A percentile compares a stretch with the other conserved stretches of the same genome.
Evolutionary conservation across 2,888 invertebrate genomes (phyloP).

Genomic region (Pteria penguin): DNA sequence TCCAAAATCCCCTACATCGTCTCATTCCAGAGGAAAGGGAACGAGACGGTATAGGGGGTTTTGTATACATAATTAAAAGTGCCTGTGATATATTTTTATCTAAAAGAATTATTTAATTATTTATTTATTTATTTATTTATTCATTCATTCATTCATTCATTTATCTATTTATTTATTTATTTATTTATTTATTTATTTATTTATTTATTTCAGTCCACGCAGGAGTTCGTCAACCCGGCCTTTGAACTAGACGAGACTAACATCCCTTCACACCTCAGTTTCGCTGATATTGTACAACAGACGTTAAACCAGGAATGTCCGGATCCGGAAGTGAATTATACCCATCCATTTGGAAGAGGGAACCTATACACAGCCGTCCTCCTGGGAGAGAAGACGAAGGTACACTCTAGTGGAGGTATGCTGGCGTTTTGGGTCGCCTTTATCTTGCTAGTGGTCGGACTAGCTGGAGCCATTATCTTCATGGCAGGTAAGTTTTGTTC

Average conservation of each 20-base stretch:
- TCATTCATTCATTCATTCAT: too few species aligned
- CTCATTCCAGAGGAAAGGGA: too few species aligned
- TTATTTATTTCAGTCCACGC: neutral
- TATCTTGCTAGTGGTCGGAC: neutral
- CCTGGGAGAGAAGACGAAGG: slow-evolving; percentile 2
- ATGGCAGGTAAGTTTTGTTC: slow-evolving; percentile 3
- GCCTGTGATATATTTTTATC: too few species aligned
- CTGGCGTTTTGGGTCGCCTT: slow-evolving; percentile 1
- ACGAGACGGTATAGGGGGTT: too few species aligned
- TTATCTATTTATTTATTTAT: too few species aligned
- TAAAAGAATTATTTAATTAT: too few species aligned
- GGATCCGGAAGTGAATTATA: neutral
- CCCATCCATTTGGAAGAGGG: neutral
- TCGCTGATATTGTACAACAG: neutral
- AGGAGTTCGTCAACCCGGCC: slow-evolving; percentile 4
- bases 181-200: neutral
- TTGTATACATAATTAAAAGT: too few species aligned
- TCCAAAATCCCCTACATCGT: too few species aligned
- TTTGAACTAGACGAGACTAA: neutral
- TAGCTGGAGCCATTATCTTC: neutral
- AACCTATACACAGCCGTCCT: slow-evolving; percentile 3
- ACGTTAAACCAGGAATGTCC: neutral
- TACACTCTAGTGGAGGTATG: neutral
- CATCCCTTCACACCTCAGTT: neutral
- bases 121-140: too few species aligned